Percentiles rank a stretch among this genome's conserved stretches.
Conservation (phyloP, 2,113 vertebrate species). For the Anarrhichthys ocellatus region DNA sequence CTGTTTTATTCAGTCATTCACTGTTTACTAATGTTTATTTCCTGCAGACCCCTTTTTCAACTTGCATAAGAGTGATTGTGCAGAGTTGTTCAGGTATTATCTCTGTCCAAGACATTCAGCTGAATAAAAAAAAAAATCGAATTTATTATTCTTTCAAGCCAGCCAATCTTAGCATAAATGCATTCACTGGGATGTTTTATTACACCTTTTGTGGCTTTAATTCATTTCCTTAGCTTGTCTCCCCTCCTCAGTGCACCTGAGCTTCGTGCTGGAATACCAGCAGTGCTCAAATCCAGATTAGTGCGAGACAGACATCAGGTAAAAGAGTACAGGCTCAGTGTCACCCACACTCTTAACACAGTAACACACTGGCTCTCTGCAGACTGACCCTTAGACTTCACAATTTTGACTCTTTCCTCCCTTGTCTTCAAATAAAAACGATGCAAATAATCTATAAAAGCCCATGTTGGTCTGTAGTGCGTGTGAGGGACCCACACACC, state of each 20-base stretch:
- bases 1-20: not conserved
- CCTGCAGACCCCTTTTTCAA: not conserved
- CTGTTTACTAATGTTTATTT: not conserved
- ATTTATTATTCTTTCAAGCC: not conserved
- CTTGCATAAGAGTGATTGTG: not conserved
- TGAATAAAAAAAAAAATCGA: not conserved
- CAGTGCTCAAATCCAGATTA: slow-evolving; percentile 41
- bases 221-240: not conserved
- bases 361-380: slow-evolving; percentile 18
- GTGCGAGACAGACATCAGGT: not conserved
- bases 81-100: not conserved
- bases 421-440: not conserved
- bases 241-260: not conserved
- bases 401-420: not conserved
- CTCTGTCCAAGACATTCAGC: not conserved
- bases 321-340: not conserved
- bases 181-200: not conserved
- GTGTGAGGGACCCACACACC: not conserved
- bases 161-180: not conserved
- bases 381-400: not conserved
- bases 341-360: slow-evolving; percentile 8
- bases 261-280: slow-evolving; percentile 10
- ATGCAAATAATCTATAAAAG: not conserved
- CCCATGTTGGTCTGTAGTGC: not conserved
- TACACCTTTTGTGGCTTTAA: not conserved